Evolutionary conservation across 1,140 invertebrate genomes (phyloP).

Genomic region (Drosophila insularis): DNA sequence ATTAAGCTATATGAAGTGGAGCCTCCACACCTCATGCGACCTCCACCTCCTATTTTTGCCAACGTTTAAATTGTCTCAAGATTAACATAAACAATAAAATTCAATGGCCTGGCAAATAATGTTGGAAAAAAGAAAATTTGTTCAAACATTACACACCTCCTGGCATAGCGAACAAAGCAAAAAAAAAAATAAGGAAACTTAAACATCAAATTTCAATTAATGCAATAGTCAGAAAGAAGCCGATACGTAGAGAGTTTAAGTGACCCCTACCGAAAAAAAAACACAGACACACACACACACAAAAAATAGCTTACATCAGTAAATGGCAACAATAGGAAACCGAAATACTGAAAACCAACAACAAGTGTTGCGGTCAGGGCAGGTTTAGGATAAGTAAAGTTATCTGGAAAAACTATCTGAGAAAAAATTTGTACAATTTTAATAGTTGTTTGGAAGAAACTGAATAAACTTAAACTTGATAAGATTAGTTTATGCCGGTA

Average conservation of each 20-base stretch:
- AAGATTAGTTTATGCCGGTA: too few species aligned
- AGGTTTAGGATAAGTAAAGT: background rate
- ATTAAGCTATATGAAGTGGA: conserved; percentile 68
- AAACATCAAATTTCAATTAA: conserved; percentile 75
- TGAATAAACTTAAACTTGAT: conserved; percentile 16
- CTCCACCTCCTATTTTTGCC: conserved; percentile 5
- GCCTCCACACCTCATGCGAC: conserved; percentile 11
- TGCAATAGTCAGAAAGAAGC: conserved; percentile 58
- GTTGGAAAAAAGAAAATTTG: conserved; percentile 4
- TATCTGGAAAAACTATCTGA: background rate
- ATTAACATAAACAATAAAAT: conserved; percentile 43
- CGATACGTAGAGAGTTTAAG: conserved; percentile 30
- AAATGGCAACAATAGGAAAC: conserved; percentile 11
- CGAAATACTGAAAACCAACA: conserved; percentile 10
- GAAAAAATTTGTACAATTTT: conserved; percentile 31
- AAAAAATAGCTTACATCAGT: conserved; percentile 24
- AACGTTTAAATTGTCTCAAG: conserved; percentile 56
- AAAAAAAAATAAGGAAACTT: conserved; percentile 12
- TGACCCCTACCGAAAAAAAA: conserved; percentile 41
- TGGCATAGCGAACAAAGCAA: background rate
- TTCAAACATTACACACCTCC: conserved; percentile 23
- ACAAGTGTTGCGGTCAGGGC: conserved; percentile 56
- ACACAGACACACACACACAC: background rate
- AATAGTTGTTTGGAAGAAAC: too few species aligned
- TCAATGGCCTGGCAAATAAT: background rate